These are phyloP conservation scores for Celastrina argiolus DNA, from an alignment of 2,888 invertebrate genomes.

Conservation along the genomic window DNA sequence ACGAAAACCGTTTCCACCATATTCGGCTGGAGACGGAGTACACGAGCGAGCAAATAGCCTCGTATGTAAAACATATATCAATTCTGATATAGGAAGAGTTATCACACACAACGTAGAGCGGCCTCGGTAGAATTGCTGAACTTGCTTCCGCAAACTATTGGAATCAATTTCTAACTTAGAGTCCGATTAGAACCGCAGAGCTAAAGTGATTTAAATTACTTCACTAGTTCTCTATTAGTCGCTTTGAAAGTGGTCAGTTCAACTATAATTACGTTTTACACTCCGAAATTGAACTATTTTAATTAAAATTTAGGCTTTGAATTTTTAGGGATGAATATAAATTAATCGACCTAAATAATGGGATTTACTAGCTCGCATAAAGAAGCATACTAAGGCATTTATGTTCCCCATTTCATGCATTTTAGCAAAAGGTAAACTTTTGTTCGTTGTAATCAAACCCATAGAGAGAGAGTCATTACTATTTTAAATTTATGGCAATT, in stretches of 20 bases:
- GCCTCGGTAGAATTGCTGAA: constrained; percentile 34
- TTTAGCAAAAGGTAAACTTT: background rate
- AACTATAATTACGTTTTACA: constrained; percentile 23
- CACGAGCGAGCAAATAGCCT: constrained; percentile 15
- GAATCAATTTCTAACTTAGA: constrained; percentile 41
- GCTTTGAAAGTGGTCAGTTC: constrained; percentile 25
- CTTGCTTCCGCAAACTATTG: constrained; percentile 36
- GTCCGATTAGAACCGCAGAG: constrained; percentile 36
- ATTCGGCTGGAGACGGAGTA: background rate
- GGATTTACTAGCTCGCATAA: too few species aligned
- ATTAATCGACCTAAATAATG: background rate
- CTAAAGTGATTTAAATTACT: constrained; percentile 40
- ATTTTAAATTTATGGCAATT: constrained; percentile 14
- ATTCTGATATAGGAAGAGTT: constrained; percentile 26
- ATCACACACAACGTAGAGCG: constrained; percentile 31
- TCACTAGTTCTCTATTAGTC: constrained; percentile 36
- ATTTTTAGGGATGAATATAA: background rate
- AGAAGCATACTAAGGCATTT: background rate
- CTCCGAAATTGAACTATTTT: background rate
- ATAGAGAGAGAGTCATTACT: background rate
- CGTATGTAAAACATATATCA: constrained; percentile 22
- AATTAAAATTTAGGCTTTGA: background rate
- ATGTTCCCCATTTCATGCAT: background rate
- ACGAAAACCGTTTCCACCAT: background rate
- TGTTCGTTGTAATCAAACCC: background rate